Base-by-base conservation (phyloP, 2,797 vertebrate species). In the Halcyon smyrnensis region DNA sequence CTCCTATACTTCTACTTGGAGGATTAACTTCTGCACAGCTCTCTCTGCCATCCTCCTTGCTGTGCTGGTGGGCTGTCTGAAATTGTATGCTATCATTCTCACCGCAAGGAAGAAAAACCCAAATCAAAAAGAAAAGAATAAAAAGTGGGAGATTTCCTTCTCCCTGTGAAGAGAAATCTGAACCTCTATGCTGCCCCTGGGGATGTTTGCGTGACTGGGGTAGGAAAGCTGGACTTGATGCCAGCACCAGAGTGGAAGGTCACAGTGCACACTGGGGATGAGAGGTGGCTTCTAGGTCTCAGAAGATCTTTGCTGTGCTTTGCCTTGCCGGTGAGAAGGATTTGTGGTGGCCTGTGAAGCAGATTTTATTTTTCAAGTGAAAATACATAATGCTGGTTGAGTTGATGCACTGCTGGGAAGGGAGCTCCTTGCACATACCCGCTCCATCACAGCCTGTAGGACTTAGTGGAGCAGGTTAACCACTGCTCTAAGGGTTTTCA, bases 251-350 rank as follows among this genome's bases (percentile, higher is more conserved):
- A 73, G 76, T 0, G 2, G 60, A 60, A 85, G 59, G 56, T 76
- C 51, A 41, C 2, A 0, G 5, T 25, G 56, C 10, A 2, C 5
- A 5, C 0, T 0, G 18, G 39, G 30, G 30, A 93, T 41, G 28
- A 92, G 64, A 54, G 63, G 39, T 63, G 74, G 8, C 51, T 84
- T 87, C 70, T 39, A 8, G n/a, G 50, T 60, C 28, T 85, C 43
- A 5, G 51, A 20, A 77, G 36, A 20, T 34, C 39, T 80, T 91
- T 67, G 32, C 70, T 70, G 30, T 37, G 63, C 70, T 82, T 76
- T 91, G 20, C 21, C 28, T 87, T 70, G 54, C 25, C 60, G 39
- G 20, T 56, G 70, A 3, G 60, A 90, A 77, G 48, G 32, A 50
- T 71, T 64, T 74, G 34, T 85, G 78, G 30, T 69, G 79, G 57